Evolutionary conservation across 2,888 invertebrate genomes (phyloP), one percentile per base, ranked within the genome.

Genomic region (Caenorhabditis sp.): DNA sequence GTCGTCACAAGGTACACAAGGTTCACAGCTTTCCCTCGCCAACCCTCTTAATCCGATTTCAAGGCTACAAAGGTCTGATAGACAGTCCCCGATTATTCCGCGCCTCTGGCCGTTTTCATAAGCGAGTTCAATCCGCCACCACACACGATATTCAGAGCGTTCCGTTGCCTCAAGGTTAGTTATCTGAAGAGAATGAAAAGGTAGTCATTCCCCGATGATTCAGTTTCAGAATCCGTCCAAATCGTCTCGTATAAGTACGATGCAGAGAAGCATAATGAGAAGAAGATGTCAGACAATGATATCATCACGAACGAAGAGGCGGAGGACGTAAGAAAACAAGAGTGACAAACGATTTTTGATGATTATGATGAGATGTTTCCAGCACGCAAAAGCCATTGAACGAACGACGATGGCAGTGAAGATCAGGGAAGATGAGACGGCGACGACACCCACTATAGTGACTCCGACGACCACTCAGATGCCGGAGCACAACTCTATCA

Each of bases 321-420:
- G 6, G 62, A 67, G 51, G 84, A 83, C 37, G 85, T 85, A 50
- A 56, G 76, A 65, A 56, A 72, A 56, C 22, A 26, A 50, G n/a
- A 47, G 22, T 53, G 22, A 35, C 50, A 35, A 53, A 5, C 56
- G 56, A 56, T 50, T 62, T 62, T 40, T 44, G 60, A 28, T 69
- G 35, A 56, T 71, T 50, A 35, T 44, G 8, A 13, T 62, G 53
- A 13, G 6, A 11, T 40, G 11, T 24, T 82, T 85, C 50, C 64
- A 85, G 85, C 82, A 84, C 20, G 85, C 84, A 5, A 47, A 77
- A 37, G 76, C 64, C 2, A 77, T 85, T 37, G 85, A 85, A 40
- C 77, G 85, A 64, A 85, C 85, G 2, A 85, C 85, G 6, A 82
- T 85, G 65, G 80, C 85, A 24, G 80, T 85, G 32, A 83, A 79